These are phyloP conservation scores for cattle (Bos taurus) DNA, from an alignment of 2,113 vertebrate genomes.

Conservation along the genomic window DNA sequence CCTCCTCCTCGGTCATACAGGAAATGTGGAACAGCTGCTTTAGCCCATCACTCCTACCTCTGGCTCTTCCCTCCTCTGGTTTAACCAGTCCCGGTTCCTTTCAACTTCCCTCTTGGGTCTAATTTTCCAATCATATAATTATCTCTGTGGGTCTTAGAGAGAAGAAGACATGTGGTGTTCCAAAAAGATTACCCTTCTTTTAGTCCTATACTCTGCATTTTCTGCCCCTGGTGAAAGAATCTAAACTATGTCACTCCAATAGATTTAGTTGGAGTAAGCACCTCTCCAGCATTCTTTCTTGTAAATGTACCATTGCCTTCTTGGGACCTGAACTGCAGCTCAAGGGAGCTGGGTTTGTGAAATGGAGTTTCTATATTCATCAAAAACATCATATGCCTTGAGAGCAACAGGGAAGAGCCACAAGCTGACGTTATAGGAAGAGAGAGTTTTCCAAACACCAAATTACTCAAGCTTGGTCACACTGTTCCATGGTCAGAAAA, in stretches of 20 bases:
- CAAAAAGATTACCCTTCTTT: constrained; percentile 32
- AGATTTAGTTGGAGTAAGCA: neutral
- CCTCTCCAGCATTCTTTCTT: neutral
- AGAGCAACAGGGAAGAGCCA: neutral
- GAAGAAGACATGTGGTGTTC: constrained; percentile 36
- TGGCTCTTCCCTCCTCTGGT: neutral
- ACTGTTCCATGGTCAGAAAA: neutral
- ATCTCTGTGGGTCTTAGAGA: constrained; percentile 21
- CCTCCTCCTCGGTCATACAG: neutral
- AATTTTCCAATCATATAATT: constrained; percentile 52
- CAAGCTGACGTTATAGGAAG: neutral
- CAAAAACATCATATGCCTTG: neutral
- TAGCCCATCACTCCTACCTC: neutral
- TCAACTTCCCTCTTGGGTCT: neutral
- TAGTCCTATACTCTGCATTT: neutral
- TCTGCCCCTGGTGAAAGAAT: constrained; percentile 10
- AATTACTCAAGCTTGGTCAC: neutral
- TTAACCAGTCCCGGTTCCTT: neutral
- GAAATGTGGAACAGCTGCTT: neutral
- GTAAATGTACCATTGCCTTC: neutral
- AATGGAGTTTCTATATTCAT: neutral
- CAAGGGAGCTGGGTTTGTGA: neutral
- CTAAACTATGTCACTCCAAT: constrained; percentile 3
- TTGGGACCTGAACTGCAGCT: neutral
- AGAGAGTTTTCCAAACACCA: neutral